phyloP scores from a whole-genome alignment of 2,888 invertebrate genomes.

The Thalpophila matura region DNA sequence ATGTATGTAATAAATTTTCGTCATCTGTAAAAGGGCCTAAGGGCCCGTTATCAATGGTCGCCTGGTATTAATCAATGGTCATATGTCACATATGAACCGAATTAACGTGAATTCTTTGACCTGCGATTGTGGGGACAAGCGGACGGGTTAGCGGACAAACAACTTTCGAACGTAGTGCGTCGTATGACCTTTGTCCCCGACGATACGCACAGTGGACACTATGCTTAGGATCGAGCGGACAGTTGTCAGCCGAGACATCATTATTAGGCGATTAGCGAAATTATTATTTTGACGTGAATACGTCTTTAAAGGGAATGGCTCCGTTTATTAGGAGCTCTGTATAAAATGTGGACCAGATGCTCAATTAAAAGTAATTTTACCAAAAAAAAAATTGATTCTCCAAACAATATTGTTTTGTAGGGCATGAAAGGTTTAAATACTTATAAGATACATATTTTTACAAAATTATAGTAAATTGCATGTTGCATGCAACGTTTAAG shows the following conservation, averaged over 20 bases:
- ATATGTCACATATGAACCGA: conserved; percentile 28
- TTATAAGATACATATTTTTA: too few species aligned
- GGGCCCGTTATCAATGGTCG: conserved; percentile 46
- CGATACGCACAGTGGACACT: conserved; percentile 46
- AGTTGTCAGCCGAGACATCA: conserved; percentile 32
- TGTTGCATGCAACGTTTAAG: too few species aligned
- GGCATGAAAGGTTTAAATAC: too few species aligned
- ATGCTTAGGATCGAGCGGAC: conserved; percentile 27
- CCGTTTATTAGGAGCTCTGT: too few species aligned
- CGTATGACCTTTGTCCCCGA: conserved; percentile 65
- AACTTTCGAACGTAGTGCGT: conserved; percentile 74
- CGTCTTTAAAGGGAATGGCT: too few species aligned
- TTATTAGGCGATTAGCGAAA: neutral
- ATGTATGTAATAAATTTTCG: conserved; percentile 42
- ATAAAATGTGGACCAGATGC: too few species aligned
- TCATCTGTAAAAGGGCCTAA: conserved; percentile 41
- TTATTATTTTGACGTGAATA: neutral
- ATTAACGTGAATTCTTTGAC: conserved; percentile 62
- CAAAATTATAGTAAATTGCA: too few species aligned
- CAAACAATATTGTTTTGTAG: too few species aligned
- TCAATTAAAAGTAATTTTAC: too few species aligned
- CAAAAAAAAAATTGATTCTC: too few species aligned
- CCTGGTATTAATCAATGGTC: conserved; percentile 49
- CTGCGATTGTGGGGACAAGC: conserved; percentile 71
- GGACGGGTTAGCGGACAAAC: conserved; percentile 69